These are phyloP conservation scores for Drosophila cyrtoloma DNA, from an alignment of 2,888 invertebrate genomes.

Conservation along the genomic window DNA sequence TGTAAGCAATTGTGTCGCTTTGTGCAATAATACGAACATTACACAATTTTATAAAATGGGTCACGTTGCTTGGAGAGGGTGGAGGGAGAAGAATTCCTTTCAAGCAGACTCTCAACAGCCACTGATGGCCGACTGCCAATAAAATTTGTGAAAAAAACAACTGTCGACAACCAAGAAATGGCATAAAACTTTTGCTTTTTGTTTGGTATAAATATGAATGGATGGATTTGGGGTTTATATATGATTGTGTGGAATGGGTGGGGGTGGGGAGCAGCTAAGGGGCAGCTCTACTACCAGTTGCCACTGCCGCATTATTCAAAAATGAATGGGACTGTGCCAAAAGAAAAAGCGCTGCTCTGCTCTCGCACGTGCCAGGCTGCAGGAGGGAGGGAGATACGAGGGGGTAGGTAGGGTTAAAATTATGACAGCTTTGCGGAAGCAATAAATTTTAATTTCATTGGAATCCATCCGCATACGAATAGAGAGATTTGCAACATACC, in stretches of 20 bases:
- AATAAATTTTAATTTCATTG: constrained; percentile 78
- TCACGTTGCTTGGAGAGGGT: constrained; percentile 56
- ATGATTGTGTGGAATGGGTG: neutral
- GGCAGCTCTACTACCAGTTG: constrained; percentile 42
- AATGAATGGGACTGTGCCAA: constrained; percentile 30
- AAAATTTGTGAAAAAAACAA: constrained; percentile 74
- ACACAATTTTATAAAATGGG: constrained; percentile 75
- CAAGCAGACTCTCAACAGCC: constrained; percentile 37
- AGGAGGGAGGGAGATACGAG: neutral
- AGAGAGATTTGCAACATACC: constrained; percentile 59
- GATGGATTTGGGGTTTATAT: constrained; percentile 65
- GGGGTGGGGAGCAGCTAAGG: neutral
- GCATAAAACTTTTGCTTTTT: constrained; percentile 78
- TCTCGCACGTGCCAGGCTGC: constrained; percentile 27
- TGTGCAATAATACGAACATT: constrained; percentile 75
- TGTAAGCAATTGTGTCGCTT: constrained; percentile 42
- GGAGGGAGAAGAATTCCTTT: constrained; percentile 23
- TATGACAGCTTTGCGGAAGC: constrained; percentile 70
- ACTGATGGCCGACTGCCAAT: constrained; percentile 76
- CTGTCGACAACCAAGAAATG: constrained; percentile 72
- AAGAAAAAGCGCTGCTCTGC: constrained; percentile 22
- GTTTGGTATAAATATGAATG: constrained; percentile 79
- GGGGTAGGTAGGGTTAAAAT: constrained; percentile 21
- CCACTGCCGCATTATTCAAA: constrained; percentile 59
- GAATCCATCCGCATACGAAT: constrained; percentile 74